A percentile compares a stretch with the other conserved stretches of the same genome.
These are phyloP conservation scores for Nesidiocoris tenuis DNA, from an alignment of 2,888 invertebrate species.

Conservation along the genomic window DNA sequence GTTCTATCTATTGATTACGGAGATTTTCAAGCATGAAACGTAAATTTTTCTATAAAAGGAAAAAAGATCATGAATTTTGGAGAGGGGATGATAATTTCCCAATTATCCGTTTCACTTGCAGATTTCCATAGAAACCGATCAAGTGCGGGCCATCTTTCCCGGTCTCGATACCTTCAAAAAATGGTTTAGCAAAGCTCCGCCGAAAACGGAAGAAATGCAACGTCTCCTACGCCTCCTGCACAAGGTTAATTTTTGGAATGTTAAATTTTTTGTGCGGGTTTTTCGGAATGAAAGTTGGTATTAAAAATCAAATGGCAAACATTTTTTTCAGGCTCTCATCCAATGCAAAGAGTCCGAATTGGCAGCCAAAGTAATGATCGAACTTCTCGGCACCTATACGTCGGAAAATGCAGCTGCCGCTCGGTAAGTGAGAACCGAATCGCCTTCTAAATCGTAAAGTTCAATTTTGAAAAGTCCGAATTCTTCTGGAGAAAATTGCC, in stretches of 20 bases:
- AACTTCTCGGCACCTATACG: slow-evolving; percentile 92
- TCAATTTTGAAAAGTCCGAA: too few species aligned
- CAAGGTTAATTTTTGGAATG: slow-evolving; percentile 58
- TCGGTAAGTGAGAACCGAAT: slow-evolving; percentile 3
- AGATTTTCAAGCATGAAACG: too few species aligned
- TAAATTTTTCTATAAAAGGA: too few species aligned
- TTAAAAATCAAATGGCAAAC: too few species aligned
- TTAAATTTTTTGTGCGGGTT: too few species aligned
- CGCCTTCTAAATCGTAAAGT: too few species aligned
- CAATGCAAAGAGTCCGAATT: slow-evolving; percentile 86
- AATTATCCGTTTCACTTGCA: too few species aligned
- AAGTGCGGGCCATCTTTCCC: slow-evolving; percentile 78
- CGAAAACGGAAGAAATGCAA: slow-evolving; percentile 87
- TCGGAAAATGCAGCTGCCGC: slow-evolving; percentile 96
- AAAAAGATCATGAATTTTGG: too few species aligned
- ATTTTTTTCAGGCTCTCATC: slow-evolving; percentile 66
- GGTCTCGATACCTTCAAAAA: slow-evolving; percentile 80
- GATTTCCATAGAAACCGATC: slow-evolving; percentile 77
- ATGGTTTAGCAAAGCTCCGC: slow-evolving; percentile 76
- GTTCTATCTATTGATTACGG: too few species aligned
- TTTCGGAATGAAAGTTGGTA: too few species aligned
- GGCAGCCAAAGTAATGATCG: slow-evolving; percentile 95
- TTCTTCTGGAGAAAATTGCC: too few species aligned
- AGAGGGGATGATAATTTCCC: too few species aligned
- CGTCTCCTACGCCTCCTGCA: slow-evolving; percentile 85